A percentile compares a stretch with the other conserved stretches of the same genome.
phyloP scores from a whole-genome alignment of 1,140 invertebrate species.

The Zeugodacus cucurbitae region DNA sequence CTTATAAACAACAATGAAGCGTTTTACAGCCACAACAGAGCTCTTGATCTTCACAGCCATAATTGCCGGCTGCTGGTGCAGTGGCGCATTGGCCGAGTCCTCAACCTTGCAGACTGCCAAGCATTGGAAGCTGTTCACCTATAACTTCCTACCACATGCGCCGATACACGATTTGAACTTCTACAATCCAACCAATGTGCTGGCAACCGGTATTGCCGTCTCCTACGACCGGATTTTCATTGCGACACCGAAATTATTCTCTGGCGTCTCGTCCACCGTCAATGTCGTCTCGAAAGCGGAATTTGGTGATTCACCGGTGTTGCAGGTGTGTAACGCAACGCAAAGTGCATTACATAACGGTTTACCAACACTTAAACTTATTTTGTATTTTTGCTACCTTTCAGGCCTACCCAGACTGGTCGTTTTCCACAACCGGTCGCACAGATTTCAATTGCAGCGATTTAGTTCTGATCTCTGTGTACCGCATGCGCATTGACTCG shows the following conservation, averaged over 20 bases:
- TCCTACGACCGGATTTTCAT: conserved; percentile 78
- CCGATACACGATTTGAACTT: conserved; percentile 70
- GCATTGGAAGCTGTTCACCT: conserved; percentile 79
- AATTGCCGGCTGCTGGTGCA: not conserved
- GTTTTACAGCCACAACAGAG: not conserved
- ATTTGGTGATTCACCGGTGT: conserved; percentile 73
- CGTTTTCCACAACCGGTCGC: conserved; percentile 77
- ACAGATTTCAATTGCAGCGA: conserved; percentile 79
- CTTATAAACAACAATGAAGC: not conserved
- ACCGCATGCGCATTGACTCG: conserved; percentile 76
- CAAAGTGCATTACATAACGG: not conserved
- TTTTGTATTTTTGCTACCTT: conserved; percentile 41
- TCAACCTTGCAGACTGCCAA: conserved; percentile 73
- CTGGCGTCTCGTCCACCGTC: conserved; percentile 79
- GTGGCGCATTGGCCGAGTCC: not conserved
- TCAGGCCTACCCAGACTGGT: conserved; percentile 83
- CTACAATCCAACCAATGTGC: conserved; percentile 74
- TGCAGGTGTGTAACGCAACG: conserved; percentile 67
- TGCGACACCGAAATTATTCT: conserved; percentile 75
- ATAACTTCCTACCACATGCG: conserved; percentile 71
- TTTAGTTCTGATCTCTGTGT: conserved; percentile 79
- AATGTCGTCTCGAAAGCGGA: conserved; percentile 73
- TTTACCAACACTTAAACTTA: not conserved
- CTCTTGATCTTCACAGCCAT: not conserved
- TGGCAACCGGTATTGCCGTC: conserved; percentile 80